Conservation (phyloP, 2,113 vertebrate genomes). For the Dipodomys ordii region DNA sequence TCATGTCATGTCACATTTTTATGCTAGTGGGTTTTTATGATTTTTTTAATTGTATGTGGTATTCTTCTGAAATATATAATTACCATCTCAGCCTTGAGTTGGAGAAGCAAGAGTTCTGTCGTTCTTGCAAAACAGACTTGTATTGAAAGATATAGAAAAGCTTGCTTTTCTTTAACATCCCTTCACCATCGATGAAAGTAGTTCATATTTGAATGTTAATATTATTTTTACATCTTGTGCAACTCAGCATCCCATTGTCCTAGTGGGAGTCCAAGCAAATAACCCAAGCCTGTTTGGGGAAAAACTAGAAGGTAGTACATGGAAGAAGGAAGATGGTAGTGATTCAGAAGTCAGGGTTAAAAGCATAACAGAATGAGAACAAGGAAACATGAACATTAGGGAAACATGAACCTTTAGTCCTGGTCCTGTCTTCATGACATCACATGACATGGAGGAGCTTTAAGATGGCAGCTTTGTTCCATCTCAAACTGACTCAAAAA, state of each 20-base stretch:
- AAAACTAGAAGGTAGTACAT: not conserved
- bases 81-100: slow-evolving; percentile 82
- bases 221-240: slow-evolving; percentile 32
- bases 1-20: slow-evolving; percentile 85
- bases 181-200: slow-evolving; percentile 66
- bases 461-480: not conserved
- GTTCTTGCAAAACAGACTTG: slow-evolving; percentile 74
- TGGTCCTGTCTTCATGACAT: not conserved
- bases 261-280: slow-evolving; percentile 7
- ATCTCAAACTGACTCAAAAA: not conserved
- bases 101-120: slow-evolving; percentile 81
- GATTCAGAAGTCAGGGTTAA: not conserved
- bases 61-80: slow-evolving; percentile 82
- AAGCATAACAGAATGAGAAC: not conserved
- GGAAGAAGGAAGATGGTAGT: not conserved
- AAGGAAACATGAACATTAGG: not conserved
- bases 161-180: slow-evolving; percentile 69
- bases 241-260: not conserved
- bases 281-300: not conserved
- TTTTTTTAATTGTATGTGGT: slow-evolving; percentile 84
- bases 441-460: not conserved
- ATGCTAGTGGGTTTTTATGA: slow-evolving; percentile 73
- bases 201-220: slow-evolving; percentile 54
- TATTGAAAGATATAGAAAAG: slow-evolving; percentile 75
- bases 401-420: not conserved